phyloP scores from a whole-genome alignment of 2,113 vertebrate genomes.

The Hassar affinis region DNA sequence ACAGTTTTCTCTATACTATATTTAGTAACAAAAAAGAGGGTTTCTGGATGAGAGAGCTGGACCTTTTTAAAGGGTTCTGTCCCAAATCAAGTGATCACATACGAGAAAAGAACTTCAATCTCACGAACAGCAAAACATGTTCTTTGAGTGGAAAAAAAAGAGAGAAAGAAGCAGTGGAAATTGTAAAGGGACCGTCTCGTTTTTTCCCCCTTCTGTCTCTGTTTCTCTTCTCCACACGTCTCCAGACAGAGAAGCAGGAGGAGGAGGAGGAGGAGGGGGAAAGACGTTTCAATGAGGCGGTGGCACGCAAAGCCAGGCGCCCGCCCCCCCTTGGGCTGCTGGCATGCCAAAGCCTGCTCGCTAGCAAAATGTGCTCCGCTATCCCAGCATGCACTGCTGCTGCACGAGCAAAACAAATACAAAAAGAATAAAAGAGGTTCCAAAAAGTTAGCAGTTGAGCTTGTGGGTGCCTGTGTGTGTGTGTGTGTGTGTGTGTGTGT shows the following conservation, averaged over 20 bases:
- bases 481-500: slow-evolving; percentile 45
- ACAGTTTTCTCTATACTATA: slow-evolving; percentile 53
- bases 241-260: slow-evolving; percentile 58
- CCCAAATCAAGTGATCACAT: slow-evolving; percentile 72
- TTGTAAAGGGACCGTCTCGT: slow-evolving; percentile 65
- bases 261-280: slow-evolving; percentile 9
- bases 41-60: background rate
- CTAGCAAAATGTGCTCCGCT: slow-evolving; percentile 70
- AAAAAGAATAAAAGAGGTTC: slow-evolving; percentile 49
- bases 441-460: slow-evolving; percentile 18
- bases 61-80: slow-evolving; percentile 60
- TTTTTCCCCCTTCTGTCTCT: slow-evolving; percentile 29
- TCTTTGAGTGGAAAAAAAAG: background rate
- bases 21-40: slow-evolving; percentile 57
- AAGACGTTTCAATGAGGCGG: slow-evolving; percentile 72
- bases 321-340: slow-evolving; percentile 68
- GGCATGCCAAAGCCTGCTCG: slow-evolving; percentile 71
- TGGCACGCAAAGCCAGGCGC: slow-evolving; percentile 75
- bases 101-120: slow-evolving; percentile 56
- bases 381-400: slow-evolving; percentile 70
- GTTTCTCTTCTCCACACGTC: slow-evolving; percentile 58
- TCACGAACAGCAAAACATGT: slow-evolving; percentile 58
- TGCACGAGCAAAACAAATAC: slow-evolving; percentile 52
- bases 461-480: background rate
- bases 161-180: slow-evolving; percentile 67